Evolutionary conservation across 2,113 vertebrate species (phyloP).

Genomic region (Callospermophilus lateralis): DNA sequence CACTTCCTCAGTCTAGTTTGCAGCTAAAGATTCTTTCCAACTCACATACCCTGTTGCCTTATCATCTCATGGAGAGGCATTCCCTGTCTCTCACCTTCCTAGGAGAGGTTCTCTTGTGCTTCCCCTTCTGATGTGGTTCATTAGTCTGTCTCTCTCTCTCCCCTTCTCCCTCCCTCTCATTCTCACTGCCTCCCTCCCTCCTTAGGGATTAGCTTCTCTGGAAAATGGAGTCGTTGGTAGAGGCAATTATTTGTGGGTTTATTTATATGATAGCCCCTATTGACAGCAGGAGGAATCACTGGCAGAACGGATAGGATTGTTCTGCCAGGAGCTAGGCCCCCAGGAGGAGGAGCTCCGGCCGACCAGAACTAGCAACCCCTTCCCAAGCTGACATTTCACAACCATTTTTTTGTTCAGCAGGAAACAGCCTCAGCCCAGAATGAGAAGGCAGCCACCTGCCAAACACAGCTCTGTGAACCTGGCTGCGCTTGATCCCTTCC

Average conservation of each 20-base stretch:
- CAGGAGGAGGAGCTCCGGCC: background rate
- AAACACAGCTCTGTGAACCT: background rate
- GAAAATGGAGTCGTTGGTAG: constrained; percentile 36
- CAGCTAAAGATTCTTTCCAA: background rate
- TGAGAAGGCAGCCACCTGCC: background rate
- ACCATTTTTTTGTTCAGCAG: constrained; percentile 31
- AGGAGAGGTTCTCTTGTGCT: background rate
- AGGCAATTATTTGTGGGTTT: constrained; percentile 69
- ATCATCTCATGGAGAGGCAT: background rate
- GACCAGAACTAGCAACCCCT: background rate
- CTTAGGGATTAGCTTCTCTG: constrained; percentile 55
- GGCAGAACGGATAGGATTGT: background rate
- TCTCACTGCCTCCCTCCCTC: background rate
- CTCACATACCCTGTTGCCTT: background rate
- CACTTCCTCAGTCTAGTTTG: background rate
- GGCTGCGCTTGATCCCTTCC: background rate
- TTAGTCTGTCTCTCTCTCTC: background rate
- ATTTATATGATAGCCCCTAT: constrained; percentile 62
- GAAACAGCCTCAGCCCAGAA: background rate
- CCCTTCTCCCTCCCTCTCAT: too few species aligned
- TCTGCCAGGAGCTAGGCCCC: background rate
- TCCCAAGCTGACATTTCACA: constrained; percentile 44
- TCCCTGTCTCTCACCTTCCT: constrained; percentile 47
- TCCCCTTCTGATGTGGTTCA: constrained; percentile 44
- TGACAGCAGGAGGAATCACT: constrained; percentile 40